phyloP scores from a whole-genome alignment of 2,797 vertebrate species.

The Anomalospiza imberbis region DNA sequence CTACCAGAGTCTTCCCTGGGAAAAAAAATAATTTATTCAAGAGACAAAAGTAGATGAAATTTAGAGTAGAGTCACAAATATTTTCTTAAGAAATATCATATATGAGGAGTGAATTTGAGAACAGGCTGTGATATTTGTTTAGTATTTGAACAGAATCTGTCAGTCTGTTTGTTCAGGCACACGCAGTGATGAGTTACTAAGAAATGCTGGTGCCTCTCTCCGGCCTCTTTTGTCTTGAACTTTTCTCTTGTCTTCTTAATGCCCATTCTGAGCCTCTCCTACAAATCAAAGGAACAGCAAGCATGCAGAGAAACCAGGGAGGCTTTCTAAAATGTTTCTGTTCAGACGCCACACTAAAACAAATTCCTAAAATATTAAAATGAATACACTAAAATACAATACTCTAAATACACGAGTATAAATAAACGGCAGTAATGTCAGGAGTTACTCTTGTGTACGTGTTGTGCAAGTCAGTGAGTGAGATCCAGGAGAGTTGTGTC shows the following conservation, averaged over 20 bases:
- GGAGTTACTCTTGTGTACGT: background rate
- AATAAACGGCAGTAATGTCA: background rate
- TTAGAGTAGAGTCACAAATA: slow-evolving; percentile 44
- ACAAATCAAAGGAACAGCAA: background rate
- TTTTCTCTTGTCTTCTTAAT: background rate
- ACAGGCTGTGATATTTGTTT: slow-evolving; percentile 56
- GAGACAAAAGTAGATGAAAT: slow-evolving; percentile 33
- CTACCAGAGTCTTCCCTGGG: background rate
- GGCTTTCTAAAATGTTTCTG: background rate
- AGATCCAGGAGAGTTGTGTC: background rate
- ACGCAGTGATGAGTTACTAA: background rate
- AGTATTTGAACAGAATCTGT: slow-evolving; percentile 44
- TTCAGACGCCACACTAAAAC: background rate
- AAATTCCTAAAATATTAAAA: background rate
- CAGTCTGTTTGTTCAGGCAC: slow-evolving; percentile 30
- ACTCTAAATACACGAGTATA: background rate
- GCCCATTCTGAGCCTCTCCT: background rate
- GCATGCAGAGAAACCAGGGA: background rate
- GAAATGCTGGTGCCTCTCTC: background rate
- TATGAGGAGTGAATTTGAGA: slow-evolving; percentile 22
- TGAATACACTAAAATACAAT: background rate
- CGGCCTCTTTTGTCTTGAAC: background rate
- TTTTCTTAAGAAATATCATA: slow-evolving; percentile 59
- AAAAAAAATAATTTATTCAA: slow-evolving; percentile 42
- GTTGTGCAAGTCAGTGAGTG: background rate